A percentile compares a stretch with the other conserved stretches of the same genome.
Conservation (phyloP, 2,113 vertebrate genomes). For the Microtus ochrogaster region DNA sequence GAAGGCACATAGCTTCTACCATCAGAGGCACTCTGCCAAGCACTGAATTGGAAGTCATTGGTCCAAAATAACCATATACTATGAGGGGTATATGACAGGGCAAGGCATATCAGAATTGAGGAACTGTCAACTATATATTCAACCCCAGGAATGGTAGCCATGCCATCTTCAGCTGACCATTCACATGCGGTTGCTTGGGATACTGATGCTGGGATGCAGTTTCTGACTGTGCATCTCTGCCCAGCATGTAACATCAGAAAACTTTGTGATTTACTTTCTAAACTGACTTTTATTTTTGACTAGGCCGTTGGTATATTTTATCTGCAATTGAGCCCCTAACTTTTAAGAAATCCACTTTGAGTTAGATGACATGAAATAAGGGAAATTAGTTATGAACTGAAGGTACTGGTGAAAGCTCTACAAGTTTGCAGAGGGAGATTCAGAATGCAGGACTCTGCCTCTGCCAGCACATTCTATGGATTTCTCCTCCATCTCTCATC, state of each 20-base stretch:
- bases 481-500: neutral
- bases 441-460: neutral
- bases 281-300: neutral
- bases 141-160: neutral
- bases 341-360: neutral
- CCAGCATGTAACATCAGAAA: neutral
- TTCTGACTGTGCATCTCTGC: neutral
- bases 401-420: neutral
- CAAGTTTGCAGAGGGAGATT: neutral
- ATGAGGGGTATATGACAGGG: neutral
- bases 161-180: neutral
- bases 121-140: neutral
- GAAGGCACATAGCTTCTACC: neutral
- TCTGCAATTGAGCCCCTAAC: neutral
- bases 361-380: neutral
- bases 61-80: neutral
- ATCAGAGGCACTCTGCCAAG: neutral
- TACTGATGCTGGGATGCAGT: accelerated
- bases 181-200: neutral
- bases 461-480: neutral
- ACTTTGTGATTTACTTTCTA: neutral
- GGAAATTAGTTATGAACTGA: neutral
- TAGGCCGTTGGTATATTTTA: neutral
- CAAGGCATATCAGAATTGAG: neutral
- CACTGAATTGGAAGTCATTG: neutral